Evolutionary conservation across 2,888 invertebrate species (phyloP).

Genomic region (Agrilus cyanescens): DNA sequence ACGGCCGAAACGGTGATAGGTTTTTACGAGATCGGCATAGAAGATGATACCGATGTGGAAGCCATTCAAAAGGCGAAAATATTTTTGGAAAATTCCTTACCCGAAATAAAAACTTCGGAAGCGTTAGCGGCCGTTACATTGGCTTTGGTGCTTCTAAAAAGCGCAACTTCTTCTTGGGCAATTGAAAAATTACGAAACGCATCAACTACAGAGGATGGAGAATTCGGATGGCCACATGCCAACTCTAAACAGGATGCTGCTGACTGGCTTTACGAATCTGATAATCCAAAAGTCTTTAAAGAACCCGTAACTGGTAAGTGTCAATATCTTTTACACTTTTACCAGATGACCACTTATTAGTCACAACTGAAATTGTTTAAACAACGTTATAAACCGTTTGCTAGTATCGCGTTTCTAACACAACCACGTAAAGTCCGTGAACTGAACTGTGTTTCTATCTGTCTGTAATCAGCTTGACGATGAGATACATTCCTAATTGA

Average conservation of each 20-base stretch:
- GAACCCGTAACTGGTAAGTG: conserved; percentile 35
- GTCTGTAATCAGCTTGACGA: too few relatives aligned
- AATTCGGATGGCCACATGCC: conserved; percentile 51
- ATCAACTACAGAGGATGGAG: conserved; percentile 54
- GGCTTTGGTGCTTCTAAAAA: conserved; percentile 40
- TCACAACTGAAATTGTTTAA: not conserved
- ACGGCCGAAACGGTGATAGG: conserved; percentile 52
- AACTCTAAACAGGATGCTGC: conserved; percentile 47
- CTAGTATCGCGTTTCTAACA: not conserved
- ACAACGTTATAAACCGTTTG: conserved; percentile 1
- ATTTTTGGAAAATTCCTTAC: conserved; percentile 46
- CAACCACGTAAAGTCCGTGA: not conserved
- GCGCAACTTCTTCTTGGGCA: conserved; percentile 42
- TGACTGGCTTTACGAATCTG: conserved; percentile 51
- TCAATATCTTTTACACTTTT: not conserved
- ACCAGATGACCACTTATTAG: not conserved
- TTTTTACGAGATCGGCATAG: conserved; percentile 47
- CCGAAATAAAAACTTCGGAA: conserved; percentile 44
- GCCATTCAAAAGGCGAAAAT: conserved; percentile 41
- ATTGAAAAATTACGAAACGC: conserved; percentile 45
- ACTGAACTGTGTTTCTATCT: too few relatives aligned
- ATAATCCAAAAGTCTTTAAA: conserved; percentile 41
- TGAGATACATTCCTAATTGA: too few relatives aligned
- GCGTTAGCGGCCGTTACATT: conserved; percentile 48
- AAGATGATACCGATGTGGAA: conserved; percentile 29